Base-by-base conservation (phyloP, 2,797 vertebrate species). In the Semotilus atromaculatus region DNA sequence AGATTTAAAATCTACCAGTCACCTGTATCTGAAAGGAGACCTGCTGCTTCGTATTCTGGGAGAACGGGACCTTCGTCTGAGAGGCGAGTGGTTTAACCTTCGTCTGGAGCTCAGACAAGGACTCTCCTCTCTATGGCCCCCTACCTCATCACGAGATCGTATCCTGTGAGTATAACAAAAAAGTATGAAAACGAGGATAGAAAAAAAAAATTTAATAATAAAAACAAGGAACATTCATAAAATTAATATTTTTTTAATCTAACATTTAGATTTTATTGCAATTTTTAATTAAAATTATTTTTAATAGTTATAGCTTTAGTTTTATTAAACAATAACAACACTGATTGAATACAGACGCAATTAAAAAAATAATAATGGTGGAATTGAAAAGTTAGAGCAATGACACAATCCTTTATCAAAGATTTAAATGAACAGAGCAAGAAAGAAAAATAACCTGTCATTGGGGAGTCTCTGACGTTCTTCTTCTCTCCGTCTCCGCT, bases 21-120 rank as follows among this genome's bases (percentile, higher is more conserved):
- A 92, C 91, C 91, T 90, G 73, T 89, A 38, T 79, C 91, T 88
- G 34, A 90, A 88, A 80, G 96, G 96, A 75, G 96, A 96, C 71
- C 96, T 92, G 90, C 96, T 96, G 89, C 95, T 95, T 62, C 95
- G 95, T 51, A 96, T 93, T 45, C 96, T 92, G 3, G 95, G 96
- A 1, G 96, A 96, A 1, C 96, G 96, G 29, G 96, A 97, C 34
- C 96, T 89, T 83, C 96, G 94, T 48, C 96, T 91, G 5, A 96
- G 89, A n/a, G 96, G 96, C 5, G 96, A 95, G 3, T 96, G 93
- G 83, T 95, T 97, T 72, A 89, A 82, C 72, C 96, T 95, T 70
- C 94, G 90, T 60, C 96, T 92, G 40, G 93, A 90, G n/a, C 94
- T 93, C n/a, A 95, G 92, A 0, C 60, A 72, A 6, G 95, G 95